Conservation (phyloP, 2,888 invertebrate genomes). For the Ectemnius cavifrons region DNA sequence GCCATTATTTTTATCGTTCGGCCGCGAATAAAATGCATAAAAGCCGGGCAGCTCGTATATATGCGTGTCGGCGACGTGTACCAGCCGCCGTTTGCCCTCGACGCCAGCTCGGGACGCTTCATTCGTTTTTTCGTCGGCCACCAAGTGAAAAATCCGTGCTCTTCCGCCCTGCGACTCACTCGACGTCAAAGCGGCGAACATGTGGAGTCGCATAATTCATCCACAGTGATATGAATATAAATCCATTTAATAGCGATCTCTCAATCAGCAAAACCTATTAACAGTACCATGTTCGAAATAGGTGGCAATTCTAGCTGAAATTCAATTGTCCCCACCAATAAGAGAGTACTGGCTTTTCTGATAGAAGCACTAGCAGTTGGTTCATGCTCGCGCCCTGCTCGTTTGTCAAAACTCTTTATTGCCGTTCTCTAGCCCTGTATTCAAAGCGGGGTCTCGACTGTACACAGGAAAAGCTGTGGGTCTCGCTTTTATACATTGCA, state of each 20-base stretch:
- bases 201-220: too few species aligned
- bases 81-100: conserved; percentile 56
- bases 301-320: too few species aligned
- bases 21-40: conserved; percentile 36
- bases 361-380: too few species aligned
- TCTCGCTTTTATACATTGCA: conserved; percentile 65
- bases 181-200: too few species aligned
- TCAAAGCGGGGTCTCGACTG: conserved; percentile 67
- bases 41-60: conserved; percentile 45
- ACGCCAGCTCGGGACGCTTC: conserved; percentile 56
- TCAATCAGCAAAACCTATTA: too few species aligned
- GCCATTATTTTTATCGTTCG: conserved; percentile 9
- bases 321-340: too few species aligned
- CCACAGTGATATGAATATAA: too few species aligned
- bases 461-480: conserved; percentile 61
- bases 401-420: conserved; percentile 77
- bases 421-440: conserved; percentile 69
- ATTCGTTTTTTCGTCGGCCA: conserved; percentile 62
- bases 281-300: too few species aligned
- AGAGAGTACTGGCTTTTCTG: too few species aligned
- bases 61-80: conserved; percentile 56
- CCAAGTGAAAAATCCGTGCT: conserved; percentile 64
- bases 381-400: conserved; percentile 30
- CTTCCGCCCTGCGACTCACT: too few species aligned
- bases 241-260: too few species aligned